Percentiles rank a stretch among this genome's conserved stretches.
These are phyloP conservation scores for Mamestra configurata DNA, from an alignment of 1,140 invertebrate species.

Conservation along the genomic window DNA sequence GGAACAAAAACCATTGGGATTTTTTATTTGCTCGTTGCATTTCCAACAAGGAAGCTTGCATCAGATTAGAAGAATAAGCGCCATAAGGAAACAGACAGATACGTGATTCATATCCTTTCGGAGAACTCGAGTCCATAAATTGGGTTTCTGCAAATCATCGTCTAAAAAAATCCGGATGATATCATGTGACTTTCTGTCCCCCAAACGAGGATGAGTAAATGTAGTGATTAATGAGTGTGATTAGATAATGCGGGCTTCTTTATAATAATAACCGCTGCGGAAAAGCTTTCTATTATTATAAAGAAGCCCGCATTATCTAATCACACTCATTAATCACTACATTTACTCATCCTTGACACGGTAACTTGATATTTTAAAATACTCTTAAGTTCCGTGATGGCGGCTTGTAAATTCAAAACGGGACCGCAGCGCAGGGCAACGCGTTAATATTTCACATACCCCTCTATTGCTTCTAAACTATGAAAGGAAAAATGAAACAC, in stretches of 20 bases:
- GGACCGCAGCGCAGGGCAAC: conserved; percentile 46
- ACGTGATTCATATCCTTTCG: conserved; percentile 32
- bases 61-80: conserved; percentile 30
- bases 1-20: not conserved
- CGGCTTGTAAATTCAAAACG: conserved; percentile 53
- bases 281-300: conserved; percentile 8
- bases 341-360: conserved; percentile 19
- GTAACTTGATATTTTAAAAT: conserved; percentile 48
- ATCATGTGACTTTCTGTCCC: conserved; percentile 13
- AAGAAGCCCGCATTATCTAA: not conserved
- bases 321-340: conserved; percentile 16
- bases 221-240: conserved; percentile 16
- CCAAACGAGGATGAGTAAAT: conserved; percentile 9
- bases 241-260: not conserved
- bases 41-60: conserved; percentile 16
- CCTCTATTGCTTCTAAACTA: conserved; percentile 55
- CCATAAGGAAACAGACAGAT: conserved; percentile 4
- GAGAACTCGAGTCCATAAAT: not conserved
- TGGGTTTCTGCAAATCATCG: conserved; percentile 11
- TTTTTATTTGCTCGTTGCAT: conserved; percentile 15
- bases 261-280: conserved; percentile 3
- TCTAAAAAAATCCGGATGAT: conserved; percentile 12
- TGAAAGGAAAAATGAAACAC: conserved; percentile 59
- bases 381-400: conserved; percentile 21
- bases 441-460: conserved; percentile 57